These are phyloP conservation scores for Hippocampus barbouri DNA, from an alignment of 2,113 vertebrate genomes.

Conservation along the genomic window DNA sequence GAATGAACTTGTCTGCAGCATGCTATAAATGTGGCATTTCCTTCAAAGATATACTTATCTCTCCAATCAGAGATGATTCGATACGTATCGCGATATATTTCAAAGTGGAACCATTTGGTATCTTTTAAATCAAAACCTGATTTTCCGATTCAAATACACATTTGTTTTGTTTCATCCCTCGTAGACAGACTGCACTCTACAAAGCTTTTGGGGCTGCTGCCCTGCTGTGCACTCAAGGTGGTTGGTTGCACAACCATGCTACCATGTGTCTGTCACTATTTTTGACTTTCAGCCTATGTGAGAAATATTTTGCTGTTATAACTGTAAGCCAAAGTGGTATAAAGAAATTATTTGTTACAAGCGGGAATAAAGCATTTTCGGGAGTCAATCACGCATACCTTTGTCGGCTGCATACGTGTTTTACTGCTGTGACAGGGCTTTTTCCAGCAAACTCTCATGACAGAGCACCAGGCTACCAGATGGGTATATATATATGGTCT, in stretches of 20 bases:
- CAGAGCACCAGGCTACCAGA: slow-evolving; percentile 38
- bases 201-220: slow-evolving; percentile 7
- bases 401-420: slow-evolving; percentile 5
- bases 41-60: too few relatives aligned
- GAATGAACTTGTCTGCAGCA: too few relatives aligned
- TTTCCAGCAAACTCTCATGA: slow-evolving; percentile 42
- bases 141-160: too few relatives aligned
- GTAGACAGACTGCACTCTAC: not conserved
- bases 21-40: too few relatives aligned
- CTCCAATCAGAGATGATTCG: too few relatives aligned
- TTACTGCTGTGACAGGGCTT: slow-evolving; percentile 14
- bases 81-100: too few relatives aligned
- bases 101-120: too few relatives aligned
- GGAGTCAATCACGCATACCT: not conserved
- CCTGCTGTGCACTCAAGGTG: slow-evolving; percentile 29
- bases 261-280: slow-evolving; percentile 9
- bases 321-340: slow-evolving; percentile 1
- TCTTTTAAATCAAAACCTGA: too few relatives aligned
- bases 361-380: not conserved
- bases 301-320: slow-evolving; percentile 15
- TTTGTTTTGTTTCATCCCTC: too few relatives aligned
- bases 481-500: slow-evolving; percentile 36
- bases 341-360: slow-evolving; percentile 10
- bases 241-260: slow-evolving; percentile 39
- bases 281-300: slow-evolving; percentile 12